Evolutionary conservation across 2,113 vertebrate genomes (phyloP).

Genomic region (Phylloscopus whistleri): DNA sequence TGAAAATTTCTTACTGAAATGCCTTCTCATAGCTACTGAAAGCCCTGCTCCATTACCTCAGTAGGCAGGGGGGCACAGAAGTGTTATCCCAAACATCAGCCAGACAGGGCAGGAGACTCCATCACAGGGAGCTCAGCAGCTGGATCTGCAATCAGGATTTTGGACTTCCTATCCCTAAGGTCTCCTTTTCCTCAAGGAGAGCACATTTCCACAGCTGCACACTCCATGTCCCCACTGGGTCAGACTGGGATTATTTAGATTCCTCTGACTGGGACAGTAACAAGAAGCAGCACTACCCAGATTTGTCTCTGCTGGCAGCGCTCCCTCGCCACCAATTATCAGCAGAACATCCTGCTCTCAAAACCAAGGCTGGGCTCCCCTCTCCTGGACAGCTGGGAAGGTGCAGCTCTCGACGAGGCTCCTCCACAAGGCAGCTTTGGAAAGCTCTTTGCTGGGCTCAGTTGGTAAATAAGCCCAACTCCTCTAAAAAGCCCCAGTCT

Average conservation of each 20-base stretch:
- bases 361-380: slow-evolving; percentile 45
- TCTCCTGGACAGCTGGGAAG: slow-evolving; percentile 50
- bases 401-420: slow-evolving; percentile 8
- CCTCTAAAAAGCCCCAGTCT: not conserved
- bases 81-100: not conserved
- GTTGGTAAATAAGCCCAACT: not conserved
- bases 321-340: not conserved
- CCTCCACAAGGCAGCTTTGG: not conserved
- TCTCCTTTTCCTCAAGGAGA: not conserved
- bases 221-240: not conserved
- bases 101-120: not conserved
- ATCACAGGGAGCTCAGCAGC: not conserved
- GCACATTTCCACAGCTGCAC: not conserved
- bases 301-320: not conserved
- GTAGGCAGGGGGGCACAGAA: not conserved
- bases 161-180: not conserved
- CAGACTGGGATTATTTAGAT: not conserved
- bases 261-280: not conserved
- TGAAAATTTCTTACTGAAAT: not conserved
- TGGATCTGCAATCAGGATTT: not conserved
- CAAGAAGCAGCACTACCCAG: not conserved
- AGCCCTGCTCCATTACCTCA: not conserved
- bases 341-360: not conserved
- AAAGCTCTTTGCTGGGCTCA: not conserved
- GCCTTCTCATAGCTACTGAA: not conserved